phyloP scores from a whole-genome alignment of 2,888 invertebrate genomes.

The Chalcis sispes region DNA sequence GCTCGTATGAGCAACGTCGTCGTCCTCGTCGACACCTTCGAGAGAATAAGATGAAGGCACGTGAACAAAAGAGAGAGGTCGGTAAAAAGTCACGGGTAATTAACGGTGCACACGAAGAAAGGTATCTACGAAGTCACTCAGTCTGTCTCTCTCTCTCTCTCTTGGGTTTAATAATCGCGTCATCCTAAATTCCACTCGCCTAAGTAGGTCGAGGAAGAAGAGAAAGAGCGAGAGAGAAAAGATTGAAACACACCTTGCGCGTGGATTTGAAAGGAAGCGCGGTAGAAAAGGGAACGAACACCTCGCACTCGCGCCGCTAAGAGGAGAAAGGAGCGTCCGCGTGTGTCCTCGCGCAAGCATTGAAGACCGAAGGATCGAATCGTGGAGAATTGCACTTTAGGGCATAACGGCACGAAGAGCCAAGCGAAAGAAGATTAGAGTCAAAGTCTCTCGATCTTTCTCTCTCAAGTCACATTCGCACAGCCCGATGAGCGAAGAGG shows the following conservation, averaged over 20 bases:
- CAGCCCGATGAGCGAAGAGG: no score
- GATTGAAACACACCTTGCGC: neutral
- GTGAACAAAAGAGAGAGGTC: neutral
- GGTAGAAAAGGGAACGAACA: conserved; percentile 40
- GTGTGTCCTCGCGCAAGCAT: conserved; percentile 6
- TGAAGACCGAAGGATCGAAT: neutral
- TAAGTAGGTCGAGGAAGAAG: conserved; percentile 1
- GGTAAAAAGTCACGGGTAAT: conserved; percentile 36
- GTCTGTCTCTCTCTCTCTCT: no score
- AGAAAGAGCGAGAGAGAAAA: conserved; percentile 24
- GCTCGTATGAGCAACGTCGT: neutral
- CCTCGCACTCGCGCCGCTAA: neutral
- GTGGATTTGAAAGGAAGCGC: conserved; percentile 26
- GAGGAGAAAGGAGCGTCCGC: conserved; percentile 21
- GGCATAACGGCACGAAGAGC: conserved; percentile 71
- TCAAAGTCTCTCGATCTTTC: neutral
- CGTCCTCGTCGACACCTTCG: conserved; percentile 42
- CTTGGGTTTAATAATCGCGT: conserved; percentile 46
- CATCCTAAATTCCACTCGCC: conserved; percentile 42
- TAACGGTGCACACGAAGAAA: conserved; percentile 40
- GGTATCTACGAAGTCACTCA: neutral
- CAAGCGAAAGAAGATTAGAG: conserved; percentile 5
- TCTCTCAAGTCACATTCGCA: no score
- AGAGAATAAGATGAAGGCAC: neutral
- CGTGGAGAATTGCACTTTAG: conserved; percentile 68